Percentiles rank a stretch among this genome's conserved stretches.
phyloP scores from a whole-genome alignment of 2,888 invertebrate species.

The Masnerella sp. region DNA sequence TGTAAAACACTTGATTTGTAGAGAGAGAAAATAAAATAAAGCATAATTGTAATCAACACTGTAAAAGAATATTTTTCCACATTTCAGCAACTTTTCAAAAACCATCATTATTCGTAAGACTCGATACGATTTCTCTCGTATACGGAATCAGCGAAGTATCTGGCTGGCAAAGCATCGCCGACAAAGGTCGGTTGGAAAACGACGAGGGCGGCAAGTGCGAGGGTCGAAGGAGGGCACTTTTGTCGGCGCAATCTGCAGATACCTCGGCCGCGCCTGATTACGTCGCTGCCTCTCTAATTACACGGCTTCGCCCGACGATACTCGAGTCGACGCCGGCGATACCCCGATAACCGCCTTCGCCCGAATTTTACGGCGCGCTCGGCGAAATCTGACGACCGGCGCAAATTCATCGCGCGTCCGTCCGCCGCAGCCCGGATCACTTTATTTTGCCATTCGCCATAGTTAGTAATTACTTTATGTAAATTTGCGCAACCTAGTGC shows the following conservation, averaged over 20 bases:
- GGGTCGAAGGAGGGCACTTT: conserved; percentile 58
- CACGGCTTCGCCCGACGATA: conserved; percentile 65
- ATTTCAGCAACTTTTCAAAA: no score
- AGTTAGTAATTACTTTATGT: no score
- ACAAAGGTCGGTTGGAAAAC: conserved; percentile 54
- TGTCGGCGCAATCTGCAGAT: conserved; percentile 61
- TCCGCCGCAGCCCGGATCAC: no score
- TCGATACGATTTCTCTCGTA: no score
- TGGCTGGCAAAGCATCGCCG: conserved; percentile 57
- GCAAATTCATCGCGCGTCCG: no score
- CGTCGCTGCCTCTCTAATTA: conserved; percentile 69
- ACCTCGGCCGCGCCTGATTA: conserved; percentile 68
- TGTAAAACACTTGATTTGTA: no score
- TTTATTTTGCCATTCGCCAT: no score
- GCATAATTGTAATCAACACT: no score
- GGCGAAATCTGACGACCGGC: conserved; percentile 52
- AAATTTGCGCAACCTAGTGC: no score
- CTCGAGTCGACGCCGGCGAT: conserved; percentile 61
- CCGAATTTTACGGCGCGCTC: conserved; percentile 53
- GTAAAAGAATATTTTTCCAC: no score
- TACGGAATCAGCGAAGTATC: conserved; percentile 26
- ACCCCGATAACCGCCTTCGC: conserved; percentile 49
- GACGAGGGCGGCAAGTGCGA: conserved; percentile 57
- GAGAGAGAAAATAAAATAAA: no score
- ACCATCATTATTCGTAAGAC: no score